phyloP scores from a whole-genome alignment of 1,140 invertebrate genomes.

The Nymphalis io region DNA sequence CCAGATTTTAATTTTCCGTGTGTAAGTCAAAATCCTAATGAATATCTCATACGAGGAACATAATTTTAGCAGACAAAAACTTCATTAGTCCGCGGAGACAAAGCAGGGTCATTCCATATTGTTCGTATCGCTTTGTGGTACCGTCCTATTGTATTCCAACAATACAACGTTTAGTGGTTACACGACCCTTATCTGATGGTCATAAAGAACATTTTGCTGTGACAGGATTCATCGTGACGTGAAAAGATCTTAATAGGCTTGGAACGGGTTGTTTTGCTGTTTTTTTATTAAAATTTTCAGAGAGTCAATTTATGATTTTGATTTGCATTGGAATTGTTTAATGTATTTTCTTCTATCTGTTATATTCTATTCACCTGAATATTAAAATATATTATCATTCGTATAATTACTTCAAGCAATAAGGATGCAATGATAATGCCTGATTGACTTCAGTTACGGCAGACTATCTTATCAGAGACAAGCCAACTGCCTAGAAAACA shows the following conservation, averaged over 20 bases:
- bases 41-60: slow-evolving; percentile 42
- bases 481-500: too few species aligned
- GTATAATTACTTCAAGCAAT: too few species aligned
- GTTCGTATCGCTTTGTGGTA: slow-evolving; percentile 13
- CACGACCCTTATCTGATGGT: slow-evolving; percentile 21
- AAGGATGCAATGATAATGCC: too few species aligned
- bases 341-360: background rate
- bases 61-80: slow-evolving; percentile 49
- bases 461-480: too few species aligned
- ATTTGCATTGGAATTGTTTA: background rate
- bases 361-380: background rate
- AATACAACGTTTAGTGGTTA: slow-evolving; percentile 22
- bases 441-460: too few species aligned
- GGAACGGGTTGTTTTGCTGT: slow-evolving; percentile 11
- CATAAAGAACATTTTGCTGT: slow-evolving; percentile 19
- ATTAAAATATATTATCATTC: too few species aligned
- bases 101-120: slow-evolving; percentile 37
- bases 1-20: background rate
- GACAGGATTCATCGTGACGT: slow-evolving; percentile 17
- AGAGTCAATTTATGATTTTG: slow-evolving; percentile 11
- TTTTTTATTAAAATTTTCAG: slow-evolving; percentile 20
- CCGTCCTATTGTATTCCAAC: slow-evolving; percentile 17
- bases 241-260: slow-evolving; percentile 20
- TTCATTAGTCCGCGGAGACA: slow-evolving; percentile 51
- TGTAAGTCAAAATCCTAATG: slow-evolving; percentile 17